phyloP scores from a whole-genome alignment of 2,888 invertebrate genomes.

The Tolmerus cingulatus region DNA sequence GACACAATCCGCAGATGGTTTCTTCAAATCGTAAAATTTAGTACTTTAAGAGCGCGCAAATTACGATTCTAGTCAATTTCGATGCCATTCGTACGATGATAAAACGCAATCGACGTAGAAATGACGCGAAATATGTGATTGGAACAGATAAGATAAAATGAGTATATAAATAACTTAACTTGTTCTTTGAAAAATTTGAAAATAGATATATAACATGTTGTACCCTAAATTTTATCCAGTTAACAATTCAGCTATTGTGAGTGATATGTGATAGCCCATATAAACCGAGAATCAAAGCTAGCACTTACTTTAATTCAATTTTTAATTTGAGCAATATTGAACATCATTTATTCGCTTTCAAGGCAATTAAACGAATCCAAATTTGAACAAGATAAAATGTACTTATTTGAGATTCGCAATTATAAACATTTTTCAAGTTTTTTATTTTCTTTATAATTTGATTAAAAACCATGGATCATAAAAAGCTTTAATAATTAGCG shows the following conservation, averaged over 20 bases:
- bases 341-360: neutral
- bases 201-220: too few relatives aligned
- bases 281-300: neutral
- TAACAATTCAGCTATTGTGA: neutral
- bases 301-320: neutral
- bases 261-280: neutral
- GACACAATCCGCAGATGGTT: neutral
- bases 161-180: too few relatives aligned
- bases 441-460: neutral
- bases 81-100: neutral
- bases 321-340: neutral
- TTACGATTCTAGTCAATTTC: neutral
- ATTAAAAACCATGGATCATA: neutral
- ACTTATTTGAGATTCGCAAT: neutral
- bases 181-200: too few relatives aligned
- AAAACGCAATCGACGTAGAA: neutral
- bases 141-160: neutral
- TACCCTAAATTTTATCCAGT: neutral
- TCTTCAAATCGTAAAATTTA: neutral
- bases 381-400: neutral
- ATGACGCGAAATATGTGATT: neutral
- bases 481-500: neutral
- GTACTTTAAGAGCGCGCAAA: neutral
- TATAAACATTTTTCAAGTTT: neutral
- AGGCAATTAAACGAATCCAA: neutral